phyloP scores from a whole-genome alignment of 2,888 invertebrate genomes.

The Cylloceria caligata region DNA sequence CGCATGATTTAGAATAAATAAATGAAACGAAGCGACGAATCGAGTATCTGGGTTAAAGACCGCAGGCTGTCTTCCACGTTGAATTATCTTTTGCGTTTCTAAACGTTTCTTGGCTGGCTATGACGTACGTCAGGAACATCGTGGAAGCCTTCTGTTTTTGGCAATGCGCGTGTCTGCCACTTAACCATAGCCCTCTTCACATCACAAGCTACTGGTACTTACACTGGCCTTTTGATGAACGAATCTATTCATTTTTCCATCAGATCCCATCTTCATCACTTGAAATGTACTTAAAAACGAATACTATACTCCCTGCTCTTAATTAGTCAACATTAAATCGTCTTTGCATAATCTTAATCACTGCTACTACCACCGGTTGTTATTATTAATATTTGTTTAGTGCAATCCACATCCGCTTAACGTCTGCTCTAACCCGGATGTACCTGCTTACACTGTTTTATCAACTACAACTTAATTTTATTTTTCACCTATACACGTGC shows the following conservation, averaged over 20 bases:
- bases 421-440: no score
- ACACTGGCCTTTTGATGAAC: neutral
- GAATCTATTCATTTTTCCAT: neutral
- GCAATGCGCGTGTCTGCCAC: conserved; percentile 38
- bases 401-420: no score
- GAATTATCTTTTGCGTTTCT: conserved; percentile 68
- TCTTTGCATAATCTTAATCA: neutral
- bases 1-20: conserved; percentile 62
- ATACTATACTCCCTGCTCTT: neutral
- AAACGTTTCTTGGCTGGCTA: conserved; percentile 27
- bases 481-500: no score
- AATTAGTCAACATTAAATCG: neutral
- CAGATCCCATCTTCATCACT: conserved; percentile 7
- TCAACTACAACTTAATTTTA: no score
- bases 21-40: conserved; percentile 55
- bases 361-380: neutral
- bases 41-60: conserved; percentile 74
- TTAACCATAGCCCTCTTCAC: conserved; percentile 1
- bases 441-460: no score
- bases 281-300: neutral
- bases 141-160: conserved; percentile 32
- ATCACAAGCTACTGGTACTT: conserved; percentile 10
- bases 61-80: conserved; percentile 60
- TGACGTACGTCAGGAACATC: conserved; percentile 52
- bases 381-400: neutral